Evolutionary conservation across 2,888 invertebrate genomes (phyloP), one percentile per base, ranked within the genome.

Genomic region (Folsomia manolachei): DNA sequence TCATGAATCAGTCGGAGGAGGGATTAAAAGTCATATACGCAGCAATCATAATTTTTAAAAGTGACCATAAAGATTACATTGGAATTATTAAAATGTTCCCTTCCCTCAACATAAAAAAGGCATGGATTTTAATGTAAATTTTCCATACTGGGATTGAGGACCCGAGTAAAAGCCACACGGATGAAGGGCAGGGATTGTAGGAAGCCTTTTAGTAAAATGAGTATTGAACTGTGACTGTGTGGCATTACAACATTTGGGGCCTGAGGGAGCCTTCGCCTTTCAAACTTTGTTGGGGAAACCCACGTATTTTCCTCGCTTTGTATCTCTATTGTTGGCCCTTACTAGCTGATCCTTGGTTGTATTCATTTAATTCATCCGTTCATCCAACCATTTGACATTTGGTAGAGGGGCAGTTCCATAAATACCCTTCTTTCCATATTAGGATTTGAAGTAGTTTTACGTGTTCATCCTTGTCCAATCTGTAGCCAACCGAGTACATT

Each of bases 181-280:
- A 39, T 4, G 39, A 56, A 7, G 56, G 56, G 56, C n/a, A 39
- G 7, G 39, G 39, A 39, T 39, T 39, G 14, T 39, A n/a, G 56
- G 56, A 56, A 56, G 27, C 65, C 65, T 66, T 39, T 66, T 51
- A 66, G 52, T 23, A 23, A 66, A 66, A 66, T 66, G 65, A 66
- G 65, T 52, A 39, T 2, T 66, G 65, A 66, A 24, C 52, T 66
- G 65, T 39, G 65, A 66, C 64, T 64, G 52, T 23, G 65, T 56
- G 56, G n/a, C 56, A 56, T 56, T 56, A n/a, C 21, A 56, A 52
- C 65, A 51, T 52, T 52, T 66, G 39, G 52, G 21, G 23, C 65
- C 65, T 39, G 19, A 66, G 65, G 65, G 65, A 66, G 2, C 52
- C 26, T 56, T 51, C 51, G 51, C 18, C 19, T 56, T 56, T 14